Evolutionary conservation across 2,113 vertebrate species (phyloP).

Genomic region (Notarius quadriscutis): DNA sequence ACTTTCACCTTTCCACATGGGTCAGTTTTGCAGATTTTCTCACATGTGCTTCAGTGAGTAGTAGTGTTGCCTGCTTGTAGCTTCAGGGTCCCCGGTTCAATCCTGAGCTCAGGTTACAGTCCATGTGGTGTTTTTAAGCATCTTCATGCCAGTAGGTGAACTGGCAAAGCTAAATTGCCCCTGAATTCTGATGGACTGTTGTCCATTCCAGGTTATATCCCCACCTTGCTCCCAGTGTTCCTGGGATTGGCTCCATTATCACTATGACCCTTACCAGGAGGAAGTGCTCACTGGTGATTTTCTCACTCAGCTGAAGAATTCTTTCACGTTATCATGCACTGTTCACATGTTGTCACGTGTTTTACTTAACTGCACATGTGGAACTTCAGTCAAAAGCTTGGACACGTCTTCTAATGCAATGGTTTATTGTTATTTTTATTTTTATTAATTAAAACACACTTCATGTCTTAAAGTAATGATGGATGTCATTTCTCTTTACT

Average conservation of each 20-base stretch:
- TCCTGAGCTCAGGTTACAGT: neutral
- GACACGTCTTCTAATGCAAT: no score
- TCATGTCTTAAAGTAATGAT: no score
- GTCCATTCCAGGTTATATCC: neutral
- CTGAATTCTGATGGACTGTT: neutral
- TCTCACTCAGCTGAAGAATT: neutral
- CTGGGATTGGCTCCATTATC: neutral
- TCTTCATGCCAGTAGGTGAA: neutral
- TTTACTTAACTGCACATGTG: neutral
- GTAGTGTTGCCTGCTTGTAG: neutral
- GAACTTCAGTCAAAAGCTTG: neutral
- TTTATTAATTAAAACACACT: no score
- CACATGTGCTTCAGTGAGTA: neutral
- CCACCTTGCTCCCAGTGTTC: neutral
- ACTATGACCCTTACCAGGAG: neutral
- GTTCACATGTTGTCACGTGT: neutral
- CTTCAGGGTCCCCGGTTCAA: neutral
- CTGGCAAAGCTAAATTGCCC: neutral
- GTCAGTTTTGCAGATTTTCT: neutral
- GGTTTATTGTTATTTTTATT: no score
- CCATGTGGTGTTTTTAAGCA: neutral
- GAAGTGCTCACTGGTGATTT: neutral
- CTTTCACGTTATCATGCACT: neutral
- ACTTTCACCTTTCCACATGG: neutral
- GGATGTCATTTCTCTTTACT: no score